Evolutionary conservation across 1,140 invertebrate species (phyloP), one percentile per base, ranked within the genome.

Genomic region (Drosophila pandora): DNA sequence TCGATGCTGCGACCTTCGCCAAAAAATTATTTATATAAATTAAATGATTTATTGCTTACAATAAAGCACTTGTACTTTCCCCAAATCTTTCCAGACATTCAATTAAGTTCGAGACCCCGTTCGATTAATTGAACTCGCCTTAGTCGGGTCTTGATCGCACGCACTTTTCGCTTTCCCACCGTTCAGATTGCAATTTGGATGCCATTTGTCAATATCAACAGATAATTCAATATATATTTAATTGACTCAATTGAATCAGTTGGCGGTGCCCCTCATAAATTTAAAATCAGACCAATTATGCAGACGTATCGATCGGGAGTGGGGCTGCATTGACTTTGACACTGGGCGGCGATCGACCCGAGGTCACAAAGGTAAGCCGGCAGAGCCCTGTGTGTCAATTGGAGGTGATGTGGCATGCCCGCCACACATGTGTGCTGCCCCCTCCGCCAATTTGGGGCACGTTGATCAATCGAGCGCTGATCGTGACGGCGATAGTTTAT

Each of bases 131-230:
- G 52, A 60, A 67, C 30, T 63, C 57, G 32, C 13, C 12, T 39
- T 13, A 62, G 13, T 17, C 23, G 17, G 41, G 34, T 37, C 28
- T 43, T 41, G 28, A 56, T 60, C 70, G 70, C 50, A 73, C 68
- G 68, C 74, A 81, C 79, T 82, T 64, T 67, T 60, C 72, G 56
- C 47, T 83, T 82, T 82, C 79, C 60, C 79, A 82, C 81, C 61
- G 49, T 75, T 75, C 49, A 49, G 70, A 83, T 79, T 82, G 79
- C 63, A 69, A 82, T 79, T 70, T 79, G 32, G 32, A 69, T 79
- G 80, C 79, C 70, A 82, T 82, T 82, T 83, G 77, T 82, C 79
- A 82, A 82, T 82, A 82, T 82, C 80, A 83, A 83, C 80, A 79
- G 71, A 83, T 84, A 83, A 83, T 84, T 83, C 64, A 83, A 83